phyloP scores from a whole-genome alignment of 2,888 invertebrate species.

The Pinctada fucata region DNA sequence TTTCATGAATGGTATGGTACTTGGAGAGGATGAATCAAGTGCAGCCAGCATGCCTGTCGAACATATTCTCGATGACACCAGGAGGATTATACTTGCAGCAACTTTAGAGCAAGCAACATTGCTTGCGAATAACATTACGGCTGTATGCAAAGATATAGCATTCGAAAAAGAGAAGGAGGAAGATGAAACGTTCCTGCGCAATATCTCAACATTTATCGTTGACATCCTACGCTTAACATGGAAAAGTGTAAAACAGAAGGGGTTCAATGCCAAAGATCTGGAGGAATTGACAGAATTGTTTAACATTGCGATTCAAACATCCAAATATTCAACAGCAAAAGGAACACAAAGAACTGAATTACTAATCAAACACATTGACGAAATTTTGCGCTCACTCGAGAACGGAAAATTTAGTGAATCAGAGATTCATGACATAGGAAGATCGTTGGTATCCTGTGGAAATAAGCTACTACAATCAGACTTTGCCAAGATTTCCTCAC shows the following conservation, averaged over 20 bases:
- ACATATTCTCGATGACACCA: conserved; percentile 17
- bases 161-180: not conserved
- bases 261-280: conserved; percentile 30
- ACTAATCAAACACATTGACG: conserved; percentile 16
- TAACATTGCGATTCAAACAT: not conserved
- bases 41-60: conserved; percentile 18
- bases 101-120: not conserved
- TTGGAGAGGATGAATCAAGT: not conserved
- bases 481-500: not conserved
- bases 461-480: conserved; percentile 30
- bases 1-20: conserved; percentile 6
- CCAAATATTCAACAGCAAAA: conserved; percentile 5
- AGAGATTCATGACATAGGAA: conserved; percentile 42
- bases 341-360: not conserved
- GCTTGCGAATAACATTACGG: conserved; percentile 11
- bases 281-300: conserved; percentile 27
- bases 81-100: not conserved
- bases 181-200: conserved; percentile 10
- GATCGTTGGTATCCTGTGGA: conserved; percentile 47
- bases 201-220: conserved; percentile 25
- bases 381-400: conserved; percentile 38
- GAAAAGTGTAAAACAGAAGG: conserved; percentile 15
- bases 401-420: conserved; percentile 23
- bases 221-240: conserved; percentile 27
- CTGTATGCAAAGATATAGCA: conserved; percentile 3